phyloP scores from a whole-genome alignment of 1,140 invertebrate genomes.

The Atta colombica region DNA sequence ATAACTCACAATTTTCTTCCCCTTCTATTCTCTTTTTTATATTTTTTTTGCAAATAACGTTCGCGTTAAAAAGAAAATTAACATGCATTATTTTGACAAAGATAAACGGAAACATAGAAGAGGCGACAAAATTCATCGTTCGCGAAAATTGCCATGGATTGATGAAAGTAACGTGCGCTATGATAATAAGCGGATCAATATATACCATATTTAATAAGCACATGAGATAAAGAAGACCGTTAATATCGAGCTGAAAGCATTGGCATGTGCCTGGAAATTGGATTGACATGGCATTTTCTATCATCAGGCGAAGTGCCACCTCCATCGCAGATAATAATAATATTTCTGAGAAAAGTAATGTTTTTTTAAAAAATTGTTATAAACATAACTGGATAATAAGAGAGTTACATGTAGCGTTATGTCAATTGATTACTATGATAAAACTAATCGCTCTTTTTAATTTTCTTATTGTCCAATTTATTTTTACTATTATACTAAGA shows the following conservation, averaged over 20 bases:
- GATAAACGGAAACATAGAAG: neutral
- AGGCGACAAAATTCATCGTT: neutral
- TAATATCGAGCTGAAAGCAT: conserved; percentile 53
- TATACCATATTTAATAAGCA: conserved; percentile 47
- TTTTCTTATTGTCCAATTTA: neutral
- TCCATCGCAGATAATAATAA: conserved; percentile 17
- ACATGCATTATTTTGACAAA: neutral
- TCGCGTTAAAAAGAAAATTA: neutral
- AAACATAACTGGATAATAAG: neutral
- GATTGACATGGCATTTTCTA: conserved; percentile 58
- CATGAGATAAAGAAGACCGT: conserved; percentile 45
- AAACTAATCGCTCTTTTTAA: neutral
- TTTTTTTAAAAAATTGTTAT: conserved; percentile 17
- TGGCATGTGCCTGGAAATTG: conserved; percentile 61
- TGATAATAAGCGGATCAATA: conserved; percentile 62
- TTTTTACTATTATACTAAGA: too few species aligned
- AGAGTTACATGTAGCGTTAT: neutral
- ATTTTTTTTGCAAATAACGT: neutral
- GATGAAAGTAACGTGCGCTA: conserved; percentile 39
- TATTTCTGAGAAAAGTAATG: conserved; percentile 11
- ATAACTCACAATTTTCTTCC: neutral
- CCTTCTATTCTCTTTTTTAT: neutral
- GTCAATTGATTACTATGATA: neutral
- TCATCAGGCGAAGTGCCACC: neutral
- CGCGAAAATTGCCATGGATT: conserved; percentile 36